Evolutionary conservation across 2,113 vertebrate genomes (phyloP).

Genomic region (Atherinomorus stipes): DNA sequence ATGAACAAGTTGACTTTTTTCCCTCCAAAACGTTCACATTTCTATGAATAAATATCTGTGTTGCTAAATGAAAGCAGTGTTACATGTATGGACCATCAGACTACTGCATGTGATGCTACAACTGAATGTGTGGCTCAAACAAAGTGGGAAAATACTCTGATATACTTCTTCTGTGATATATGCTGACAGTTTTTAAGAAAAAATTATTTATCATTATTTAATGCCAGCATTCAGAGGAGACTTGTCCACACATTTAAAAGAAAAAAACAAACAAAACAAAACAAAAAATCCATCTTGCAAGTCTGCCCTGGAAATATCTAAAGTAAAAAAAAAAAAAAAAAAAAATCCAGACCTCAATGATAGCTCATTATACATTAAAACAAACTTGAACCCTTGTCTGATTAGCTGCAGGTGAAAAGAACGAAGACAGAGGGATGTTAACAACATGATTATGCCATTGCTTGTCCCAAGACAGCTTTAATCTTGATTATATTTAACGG

Average conservation of each 20-base stretch:
- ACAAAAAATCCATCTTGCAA: neutral
- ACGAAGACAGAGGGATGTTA: neutral
- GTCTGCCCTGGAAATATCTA: no score
- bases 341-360: no score
- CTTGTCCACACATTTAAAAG: neutral
- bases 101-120: neutral
- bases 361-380: no score
- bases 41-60: slow-evolving; percentile 33
- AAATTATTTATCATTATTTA: slow-evolving; percentile 13
- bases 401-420: no score
- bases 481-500: neutral
- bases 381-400: no score
- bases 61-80: slow-evolving; percentile 30
- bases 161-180: slow-evolving; percentile 20
- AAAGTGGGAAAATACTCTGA: neutral
- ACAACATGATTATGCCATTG: neutral
- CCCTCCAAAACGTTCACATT: slow-evolving; percentile 22
- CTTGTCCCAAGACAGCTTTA: no score
- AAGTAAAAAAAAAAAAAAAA: no score
- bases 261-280: no score
- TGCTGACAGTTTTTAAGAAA: neutral
- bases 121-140: neutral
- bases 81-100: slow-evolving; percentile 7
- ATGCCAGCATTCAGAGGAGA: no score
- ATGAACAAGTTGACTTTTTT: slow-evolving; percentile 28